Base-by-base conservation (phyloP, 2,113 vertebrate genomes). In the Ondatra zibethicus region DNA sequence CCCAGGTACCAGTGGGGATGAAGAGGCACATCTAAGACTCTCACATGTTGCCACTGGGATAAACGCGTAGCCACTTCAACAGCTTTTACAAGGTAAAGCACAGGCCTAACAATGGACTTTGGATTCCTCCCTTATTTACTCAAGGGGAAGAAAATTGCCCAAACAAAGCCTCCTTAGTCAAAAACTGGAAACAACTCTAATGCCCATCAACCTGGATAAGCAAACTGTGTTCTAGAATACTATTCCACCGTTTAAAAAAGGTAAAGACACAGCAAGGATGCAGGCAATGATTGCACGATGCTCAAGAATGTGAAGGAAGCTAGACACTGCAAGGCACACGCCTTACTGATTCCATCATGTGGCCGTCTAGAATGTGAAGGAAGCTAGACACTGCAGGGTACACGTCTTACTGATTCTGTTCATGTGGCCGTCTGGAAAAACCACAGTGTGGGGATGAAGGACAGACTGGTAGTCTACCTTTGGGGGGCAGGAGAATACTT, bases 171-270 rank as follows among this genome's bases (percentile, higher is more conserved):
- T 89, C 82, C 70, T 66, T 47, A 33, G n/a, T 39, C 39, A 6
- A 21, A 88, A 93, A 75, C 81, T 88, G 65, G 58, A 92, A 94
- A 89, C 33, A 92, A 65, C 19, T 19, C 82, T 89, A 58, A 89
- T 65, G 7, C 16, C 33, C 36, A 81, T 73, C 61, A 73, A 6
- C 19, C 73, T 19, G 36, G 16, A 33, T n/a, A 78, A 82, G 36
- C 45, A 47, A 88, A 78, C 29, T 50, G 36, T 36, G 8, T 12
- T 27, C 9, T 27, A 65, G 55, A 77, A 42, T 68, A 68, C n/a
- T 17, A 82, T 29, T 61, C 7, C 3, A 11, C 55, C 50, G 45
- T 50, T 10, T 19, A 27, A 86, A 66, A 47, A 47, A 39, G 3
- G 31, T 52, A 55, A n/a, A 84, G 55, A 42, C 39, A 29, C 27